Conservation (phyloP, 2,113 vertebrate genomes). For the Boleophthalmus pectinirostris region DNA sequence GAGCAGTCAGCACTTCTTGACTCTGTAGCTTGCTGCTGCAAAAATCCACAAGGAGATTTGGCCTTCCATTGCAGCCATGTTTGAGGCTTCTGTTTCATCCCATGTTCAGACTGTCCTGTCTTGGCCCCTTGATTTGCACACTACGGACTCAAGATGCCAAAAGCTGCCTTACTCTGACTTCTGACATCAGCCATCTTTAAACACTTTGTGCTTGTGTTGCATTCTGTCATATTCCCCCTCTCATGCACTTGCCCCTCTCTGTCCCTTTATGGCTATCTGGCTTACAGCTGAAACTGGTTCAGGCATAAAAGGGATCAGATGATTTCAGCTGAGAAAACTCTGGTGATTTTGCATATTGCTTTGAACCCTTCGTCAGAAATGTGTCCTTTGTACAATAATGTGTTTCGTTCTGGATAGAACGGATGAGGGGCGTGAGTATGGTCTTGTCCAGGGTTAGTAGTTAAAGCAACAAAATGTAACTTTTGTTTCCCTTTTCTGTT, state of each 20-base stretch:
- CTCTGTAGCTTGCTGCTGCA: slow-evolving; percentile 66
- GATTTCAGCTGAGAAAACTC: slow-evolving; percentile 74
- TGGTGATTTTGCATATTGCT: slow-evolving; percentile 70
- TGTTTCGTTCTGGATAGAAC: slow-evolving; percentile 52
- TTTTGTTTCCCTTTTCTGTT: background rate
- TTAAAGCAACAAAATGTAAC: slow-evolving; percentile 2
- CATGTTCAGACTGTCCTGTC: slow-evolving; percentile 54
- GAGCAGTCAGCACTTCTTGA: slow-evolving; percentile 68
- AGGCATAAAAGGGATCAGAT: slow-evolving; percentile 71
- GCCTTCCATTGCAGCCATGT: slow-evolving; percentile 54
- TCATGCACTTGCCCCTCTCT: slow-evolving; percentile 61
- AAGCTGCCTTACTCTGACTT: slow-evolving; percentile 50
- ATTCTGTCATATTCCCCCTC: slow-evolving; percentile 48
- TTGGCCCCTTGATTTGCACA: slow-evolving; percentile 54
- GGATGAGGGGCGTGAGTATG: slow-evolving; percentile 31
- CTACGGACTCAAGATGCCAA: slow-evolving; percentile 48
- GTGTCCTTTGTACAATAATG: slow-evolving; percentile 72
- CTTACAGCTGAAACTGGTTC: slow-evolving; percentile 74
- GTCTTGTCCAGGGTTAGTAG: slow-evolving; percentile 26
- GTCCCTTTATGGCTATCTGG: slow-evolving; percentile 62
- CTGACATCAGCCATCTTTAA: slow-evolving; percentile 70
- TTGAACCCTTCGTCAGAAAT: slow-evolving; percentile 69
- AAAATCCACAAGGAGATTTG: slow-evolving; percentile 65
- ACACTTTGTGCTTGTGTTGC: slow-evolving; percentile 55
- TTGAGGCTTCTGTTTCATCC: slow-evolving; percentile 60